Percentiles rank a stretch among this genome's conserved stretches.
These are phyloP conservation scores for Gymnosoma rotundatum DNA, from an alignment of 2,888 invertebrate species.

Conservation along the genomic window DNA sequence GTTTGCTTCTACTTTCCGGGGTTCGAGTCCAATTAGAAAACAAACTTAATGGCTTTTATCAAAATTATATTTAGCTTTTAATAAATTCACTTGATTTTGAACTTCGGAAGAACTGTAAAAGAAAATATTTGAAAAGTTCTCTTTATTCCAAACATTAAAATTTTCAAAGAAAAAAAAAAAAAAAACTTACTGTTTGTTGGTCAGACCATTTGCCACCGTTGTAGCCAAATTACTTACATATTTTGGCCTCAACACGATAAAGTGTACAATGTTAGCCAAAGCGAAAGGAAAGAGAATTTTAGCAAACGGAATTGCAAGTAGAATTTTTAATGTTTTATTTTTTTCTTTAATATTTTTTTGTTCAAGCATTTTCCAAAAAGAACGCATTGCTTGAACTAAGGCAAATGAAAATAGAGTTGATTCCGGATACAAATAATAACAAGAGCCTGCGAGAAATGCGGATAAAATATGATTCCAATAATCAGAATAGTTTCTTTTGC, in stretches of 20 bases:
- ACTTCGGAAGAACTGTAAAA: slow-evolving; percentile 32
- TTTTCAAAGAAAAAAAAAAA: too few species aligned
- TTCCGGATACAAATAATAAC: slow-evolving; percentile 75
- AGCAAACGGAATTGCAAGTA: slow-evolving; percentile 72
- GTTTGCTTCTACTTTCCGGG: too few species aligned
- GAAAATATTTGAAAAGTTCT: too few species aligned
- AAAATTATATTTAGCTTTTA: background rate
- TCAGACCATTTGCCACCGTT: slow-evolving; percentile 61
- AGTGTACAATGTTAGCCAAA: slow-evolving; percentile 72
- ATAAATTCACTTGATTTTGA: slow-evolving; percentile 2
- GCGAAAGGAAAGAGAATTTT: slow-evolving; percentile 71
- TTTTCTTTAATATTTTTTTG: slow-evolving; percentile 6
- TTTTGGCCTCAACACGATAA: slow-evolving; percentile 33
- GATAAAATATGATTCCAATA: slow-evolving; percentile 73
- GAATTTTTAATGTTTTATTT: slow-evolving; percentile 4
- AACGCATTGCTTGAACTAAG: slow-evolving; percentile 72
- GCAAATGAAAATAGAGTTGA: slow-evolving; percentile 74
- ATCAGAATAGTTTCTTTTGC: slow-evolving; percentile 5
- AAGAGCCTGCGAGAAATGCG: slow-evolving; percentile 76
- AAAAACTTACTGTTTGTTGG: slow-evolving; percentile 71
- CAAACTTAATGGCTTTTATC: too few species aligned
- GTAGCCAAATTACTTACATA: slow-evolving; percentile 55
- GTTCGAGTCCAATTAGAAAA: too few species aligned
- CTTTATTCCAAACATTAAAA: too few species aligned
- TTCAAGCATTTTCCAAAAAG: slow-evolving; percentile 70